These are phyloP conservation scores for Pao palembangensis DNA, from an alignment of 2,113 vertebrate species.

Conservation along the genomic window DNA sequence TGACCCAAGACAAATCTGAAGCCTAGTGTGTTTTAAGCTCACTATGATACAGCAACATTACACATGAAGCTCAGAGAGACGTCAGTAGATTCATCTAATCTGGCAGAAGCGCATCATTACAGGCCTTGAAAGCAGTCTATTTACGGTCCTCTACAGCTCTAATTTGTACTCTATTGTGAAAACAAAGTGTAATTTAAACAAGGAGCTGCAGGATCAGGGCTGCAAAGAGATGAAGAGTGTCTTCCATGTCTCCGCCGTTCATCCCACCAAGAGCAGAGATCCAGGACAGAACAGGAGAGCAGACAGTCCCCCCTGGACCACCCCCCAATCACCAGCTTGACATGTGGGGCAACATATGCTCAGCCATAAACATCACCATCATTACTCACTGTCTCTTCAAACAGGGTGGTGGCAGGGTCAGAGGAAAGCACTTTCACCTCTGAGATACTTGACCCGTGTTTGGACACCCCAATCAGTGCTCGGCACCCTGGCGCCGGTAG, in stretches of 20 bases:
- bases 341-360: neutral
- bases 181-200: conserved; percentile 50
- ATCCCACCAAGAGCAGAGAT: neutral
- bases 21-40: too few species aligned
- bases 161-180: conserved; percentile 56
- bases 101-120: conserved; percentile 8
- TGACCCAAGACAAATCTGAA: too few species aligned
- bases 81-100: conserved; percentile 10
- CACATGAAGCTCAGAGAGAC: neutral
- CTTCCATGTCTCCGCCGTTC: neutral
- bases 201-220: conserved; percentile 13
- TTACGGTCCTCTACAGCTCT: conserved; percentile 39
- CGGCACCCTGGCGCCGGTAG: conserved; percentile 39
- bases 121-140: conserved; percentile 19
- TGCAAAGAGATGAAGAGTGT: neutral
- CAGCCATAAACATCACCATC: conserved; percentile 12
- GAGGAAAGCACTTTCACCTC: conserved; percentile 45
- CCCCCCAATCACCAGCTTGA: neutral
- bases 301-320: neutral
- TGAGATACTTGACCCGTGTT: conserved; percentile 39
- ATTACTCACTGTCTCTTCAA: conserved; percentile 7
- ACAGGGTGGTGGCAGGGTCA: conserved; percentile 16
- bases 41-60: too few species aligned
- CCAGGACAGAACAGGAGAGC: neutral
- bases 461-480: conserved; percentile 14